These are phyloP conservation scores for Thera obeliscata DNA, from an alignment of 2,888 invertebrate genomes.

Conservation along the genomic window DNA sequence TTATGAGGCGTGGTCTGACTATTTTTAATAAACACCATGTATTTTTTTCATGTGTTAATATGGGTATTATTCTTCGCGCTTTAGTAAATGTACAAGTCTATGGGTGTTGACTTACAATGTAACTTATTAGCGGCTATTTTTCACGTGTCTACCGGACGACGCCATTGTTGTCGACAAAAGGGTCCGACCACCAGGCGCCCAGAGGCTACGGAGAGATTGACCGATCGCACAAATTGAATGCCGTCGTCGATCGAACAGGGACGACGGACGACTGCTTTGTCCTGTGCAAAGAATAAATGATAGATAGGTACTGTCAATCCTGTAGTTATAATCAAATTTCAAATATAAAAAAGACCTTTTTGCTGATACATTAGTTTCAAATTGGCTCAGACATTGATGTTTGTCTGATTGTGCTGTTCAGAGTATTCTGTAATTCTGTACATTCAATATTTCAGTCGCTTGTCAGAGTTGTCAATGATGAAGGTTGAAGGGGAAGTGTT, in stretches of 20 bases:
- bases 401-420: background rate
- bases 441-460: slow-evolving; percentile 10
- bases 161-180: slow-evolving; percentile 73
- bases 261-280: slow-evolving; percentile 62
- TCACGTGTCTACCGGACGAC: slow-evolving; percentile 55
- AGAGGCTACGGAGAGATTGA: slow-evolving; percentile 72
- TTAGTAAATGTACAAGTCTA: background rate
- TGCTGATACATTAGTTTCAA: background rate
- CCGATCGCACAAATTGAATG: slow-evolving; percentile 80
- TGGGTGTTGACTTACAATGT: slow-evolving; percentile 23
- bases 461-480: slow-evolving; percentile 40
- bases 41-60: background rate
- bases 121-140: slow-evolving; percentile 54
- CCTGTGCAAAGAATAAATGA: slow-evolving; percentile 36
- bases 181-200: slow-evolving; percentile 64
- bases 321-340: slow-evolving; percentile 7
- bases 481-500: background rate
- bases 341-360: background rate
- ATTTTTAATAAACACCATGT: background rate
- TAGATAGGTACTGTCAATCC: slow-evolving; percentile 34
- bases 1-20: slow-evolving; percentile 8
- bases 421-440: background rate
- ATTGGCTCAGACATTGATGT: slow-evolving; percentile 1
- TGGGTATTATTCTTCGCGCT: background rate
- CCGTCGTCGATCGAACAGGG: slow-evolving; percentile 64